A percentile compares a stretch with the other conserved stretches of the same genome.
Conservation (phyloP, 1,140 invertebrate genomes). For the Tetragonula clypearis region DNA sequence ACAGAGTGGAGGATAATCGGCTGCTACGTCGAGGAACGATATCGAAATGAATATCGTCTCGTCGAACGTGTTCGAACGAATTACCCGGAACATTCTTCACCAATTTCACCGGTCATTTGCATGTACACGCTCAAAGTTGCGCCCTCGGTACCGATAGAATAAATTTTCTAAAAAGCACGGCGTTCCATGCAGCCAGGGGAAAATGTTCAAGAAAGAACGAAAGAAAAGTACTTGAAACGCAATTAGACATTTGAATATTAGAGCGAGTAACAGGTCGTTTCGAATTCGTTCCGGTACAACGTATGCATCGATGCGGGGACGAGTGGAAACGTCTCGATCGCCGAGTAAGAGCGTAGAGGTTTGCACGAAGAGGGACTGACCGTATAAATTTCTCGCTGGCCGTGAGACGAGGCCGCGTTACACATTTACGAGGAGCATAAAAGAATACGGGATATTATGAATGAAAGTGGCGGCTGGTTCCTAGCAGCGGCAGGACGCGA, state of each 20-base stretch:
- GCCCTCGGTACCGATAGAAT: background rate
- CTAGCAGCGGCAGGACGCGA: conserved; percentile 39
- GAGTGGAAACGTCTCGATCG: background rate
- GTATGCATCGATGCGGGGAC: background rate
- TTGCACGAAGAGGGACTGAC: background rate
- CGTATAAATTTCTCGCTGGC: conserved; percentile 20
- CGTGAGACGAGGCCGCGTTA: background rate
- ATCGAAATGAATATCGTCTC: background rate
- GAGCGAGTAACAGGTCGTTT: background rate
- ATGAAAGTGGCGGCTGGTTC: conserved; percentile 17
- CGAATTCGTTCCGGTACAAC: no score
- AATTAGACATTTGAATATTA: conserved; percentile 23
- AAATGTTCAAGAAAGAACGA: background rate
- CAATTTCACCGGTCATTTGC: background rate
- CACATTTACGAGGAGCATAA: conserved; percentile 23
- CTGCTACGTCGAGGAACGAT: background rate
- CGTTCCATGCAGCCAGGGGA: background rate
- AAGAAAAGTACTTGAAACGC: background rate
- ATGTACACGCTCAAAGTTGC: background rate
- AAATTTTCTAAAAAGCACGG: background rate
- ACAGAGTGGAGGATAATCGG: no score
- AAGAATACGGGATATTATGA: conserved; percentile 50
- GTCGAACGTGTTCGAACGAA: background rate
- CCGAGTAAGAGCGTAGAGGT: background rate
- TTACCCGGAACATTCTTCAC: background rate